These are phyloP conservation scores for Heliothis peltigera DNA, from an alignment of 2,888 invertebrate genomes.

Conservation along the genomic window DNA sequence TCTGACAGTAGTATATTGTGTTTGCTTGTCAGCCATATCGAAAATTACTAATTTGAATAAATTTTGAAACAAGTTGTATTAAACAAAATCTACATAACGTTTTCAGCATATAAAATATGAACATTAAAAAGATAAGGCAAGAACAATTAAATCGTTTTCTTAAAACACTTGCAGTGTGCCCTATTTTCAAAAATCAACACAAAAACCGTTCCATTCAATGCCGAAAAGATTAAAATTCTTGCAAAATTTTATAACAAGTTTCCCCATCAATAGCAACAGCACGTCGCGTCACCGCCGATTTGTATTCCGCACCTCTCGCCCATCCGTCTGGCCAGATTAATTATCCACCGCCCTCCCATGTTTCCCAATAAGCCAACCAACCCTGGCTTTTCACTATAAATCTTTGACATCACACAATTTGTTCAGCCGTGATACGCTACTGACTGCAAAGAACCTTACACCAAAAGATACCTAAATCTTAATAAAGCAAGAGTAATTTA, in stretches of 20 bases:
- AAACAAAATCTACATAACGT: too few species aligned
- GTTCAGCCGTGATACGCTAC: slow-evolving; percentile 54
- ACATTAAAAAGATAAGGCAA: too few species aligned
- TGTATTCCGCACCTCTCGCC: slow-evolving; percentile 82
- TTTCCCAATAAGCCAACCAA: slow-evolving; percentile 85
- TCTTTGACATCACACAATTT: slow-evolving; percentile 68
- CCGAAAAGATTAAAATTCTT: slow-evolving; percentile 46
- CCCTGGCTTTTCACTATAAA: slow-evolving; percentile 81
- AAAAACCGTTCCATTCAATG: slow-evolving; percentile 10
- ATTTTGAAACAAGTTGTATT: too few species aligned
- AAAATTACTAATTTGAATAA: too few species aligned
- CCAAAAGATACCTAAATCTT: slow-evolving; percentile 39
- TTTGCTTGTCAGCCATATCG: too few species aligned
- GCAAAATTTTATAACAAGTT: slow-evolving; percentile 52
- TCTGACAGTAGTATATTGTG: too few species aligned
- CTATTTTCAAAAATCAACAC: background rate
- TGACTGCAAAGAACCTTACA: slow-evolving; percentile 42
- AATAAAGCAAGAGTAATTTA: slow-evolving; percentile 62
- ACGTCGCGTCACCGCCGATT: slow-evolving; percentile 74
- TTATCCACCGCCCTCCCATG: slow-evolving; percentile 85
- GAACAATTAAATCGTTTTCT: too few species aligned
- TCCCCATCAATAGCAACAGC: slow-evolving; percentile 62
- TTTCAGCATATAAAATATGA: too few species aligned
- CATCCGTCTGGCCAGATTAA: slow-evolving; percentile 88
- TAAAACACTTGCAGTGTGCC: too few species aligned